These are phyloP conservation scores for Argyresthia albistria DNA, from an alignment of 2,888 invertebrate genomes.

Conservation along the genomic window DNA sequence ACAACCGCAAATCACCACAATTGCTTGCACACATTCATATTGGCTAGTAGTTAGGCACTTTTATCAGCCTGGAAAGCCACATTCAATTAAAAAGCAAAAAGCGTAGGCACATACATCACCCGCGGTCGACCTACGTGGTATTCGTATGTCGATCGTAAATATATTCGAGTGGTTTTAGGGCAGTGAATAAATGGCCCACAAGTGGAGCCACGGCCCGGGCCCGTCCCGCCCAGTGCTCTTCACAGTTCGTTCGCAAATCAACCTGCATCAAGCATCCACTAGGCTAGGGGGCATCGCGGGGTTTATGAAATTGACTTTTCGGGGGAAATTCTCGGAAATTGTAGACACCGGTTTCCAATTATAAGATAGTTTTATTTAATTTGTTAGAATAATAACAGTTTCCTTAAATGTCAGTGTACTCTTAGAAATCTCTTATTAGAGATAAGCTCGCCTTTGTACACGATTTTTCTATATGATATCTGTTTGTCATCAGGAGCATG, in stretches of 20 bases:
- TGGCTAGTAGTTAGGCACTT: too few species aligned
- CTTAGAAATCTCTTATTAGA: too few species aligned
- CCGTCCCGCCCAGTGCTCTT: conserved; percentile 21
- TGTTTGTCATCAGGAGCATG: too few species aligned
- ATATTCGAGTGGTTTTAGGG: conserved; percentile 16
- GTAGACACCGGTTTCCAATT: too few species aligned
- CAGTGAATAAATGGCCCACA: conserved; percentile 10
- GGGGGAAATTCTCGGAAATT: not conserved
- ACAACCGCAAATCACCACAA: too few species aligned
- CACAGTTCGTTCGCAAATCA: conserved; percentile 30
- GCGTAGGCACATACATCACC: conserved; percentile 10
- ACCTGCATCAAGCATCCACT: conserved; percentile 16
- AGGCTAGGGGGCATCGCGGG: conserved; percentile 19
- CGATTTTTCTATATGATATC: too few species aligned
- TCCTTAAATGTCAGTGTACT: too few species aligned
- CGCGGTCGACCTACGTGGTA: conserved; percentile 12
- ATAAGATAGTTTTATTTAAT: too few species aligned
- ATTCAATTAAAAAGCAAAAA: conserved; percentile 12
- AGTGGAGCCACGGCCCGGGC: conserved; percentile 4
- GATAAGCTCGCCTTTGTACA: too few species aligned
- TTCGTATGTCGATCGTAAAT: conserved; percentile 18
- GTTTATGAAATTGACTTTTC: not conserved
- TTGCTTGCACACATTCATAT: too few species aligned
- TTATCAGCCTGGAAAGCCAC: not conserved
- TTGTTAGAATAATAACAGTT: too few species aligned